A percentile compares a stretch with the other conserved stretches of the same genome.
These are phyloP conservation scores for Heteromormyrus szaboi DNA, from an alignment of 2,797 vertebrate genomes.

Conservation along the genomic window DNA sequence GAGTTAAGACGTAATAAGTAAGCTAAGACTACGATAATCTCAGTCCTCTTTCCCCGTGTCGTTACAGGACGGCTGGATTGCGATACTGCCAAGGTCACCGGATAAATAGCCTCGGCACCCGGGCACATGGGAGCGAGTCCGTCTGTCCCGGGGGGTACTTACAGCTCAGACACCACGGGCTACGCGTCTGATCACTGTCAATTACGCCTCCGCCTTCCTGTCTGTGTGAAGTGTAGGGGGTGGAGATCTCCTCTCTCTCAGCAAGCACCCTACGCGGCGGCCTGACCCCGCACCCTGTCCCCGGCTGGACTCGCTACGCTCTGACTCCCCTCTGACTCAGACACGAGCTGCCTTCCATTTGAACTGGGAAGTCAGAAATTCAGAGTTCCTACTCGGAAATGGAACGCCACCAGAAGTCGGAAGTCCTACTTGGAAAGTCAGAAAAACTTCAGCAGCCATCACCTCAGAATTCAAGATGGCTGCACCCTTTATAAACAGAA, in stretches of 20 bases:
- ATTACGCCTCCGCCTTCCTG: not conserved
- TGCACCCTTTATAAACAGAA: not conserved
- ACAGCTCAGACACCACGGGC: constrained; percentile 2
- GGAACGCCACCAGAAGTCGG: not conserved
- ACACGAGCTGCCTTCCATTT: not conserved
- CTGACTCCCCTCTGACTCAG: not conserved
- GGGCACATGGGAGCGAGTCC: not conserved
- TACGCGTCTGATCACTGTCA: not conserved
- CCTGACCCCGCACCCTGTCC: not conserved
- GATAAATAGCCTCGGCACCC: not conserved
- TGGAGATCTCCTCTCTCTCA: not conserved
- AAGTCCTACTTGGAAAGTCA: not conserved
- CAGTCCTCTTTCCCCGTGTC: not conserved
- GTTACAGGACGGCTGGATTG: constrained; percentile 25
- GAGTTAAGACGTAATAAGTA: not conserved
- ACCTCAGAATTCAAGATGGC: not conserved
- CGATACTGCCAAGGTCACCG: not conserved
- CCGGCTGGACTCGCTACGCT: not conserved
- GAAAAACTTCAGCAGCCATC: not conserved
- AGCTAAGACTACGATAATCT: not conserved
- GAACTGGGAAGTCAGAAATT: not conserved
- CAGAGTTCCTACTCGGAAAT: not conserved
- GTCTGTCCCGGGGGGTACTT: not conserved
- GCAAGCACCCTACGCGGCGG: no score
- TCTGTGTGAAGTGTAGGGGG: not conserved